Conservation (phyloP, 2,888 invertebrate species). For the Scaptomyza flava region DNA sequence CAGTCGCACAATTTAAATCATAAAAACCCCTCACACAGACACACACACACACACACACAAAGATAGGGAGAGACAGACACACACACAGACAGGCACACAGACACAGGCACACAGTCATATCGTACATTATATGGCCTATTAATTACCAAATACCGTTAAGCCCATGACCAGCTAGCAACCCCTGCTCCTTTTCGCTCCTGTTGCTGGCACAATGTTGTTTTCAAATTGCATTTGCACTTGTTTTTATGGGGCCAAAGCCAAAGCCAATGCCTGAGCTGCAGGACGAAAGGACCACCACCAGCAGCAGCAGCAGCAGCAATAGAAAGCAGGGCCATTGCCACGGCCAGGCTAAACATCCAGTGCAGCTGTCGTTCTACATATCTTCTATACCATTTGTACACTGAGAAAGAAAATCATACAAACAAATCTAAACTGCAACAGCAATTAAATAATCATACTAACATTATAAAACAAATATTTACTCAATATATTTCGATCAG, state of each 20-base stretch:
- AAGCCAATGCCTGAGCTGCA: constrained; percentile 13
- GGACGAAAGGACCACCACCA: constrained; percentile 3
- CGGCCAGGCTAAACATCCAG: constrained; percentile 41
- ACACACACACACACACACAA: background rate
- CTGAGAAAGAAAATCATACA: background rate
- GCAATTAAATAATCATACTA: too few relatives aligned
- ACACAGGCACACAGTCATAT: constrained; percentile 38
- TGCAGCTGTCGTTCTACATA: constrained; percentile 55
- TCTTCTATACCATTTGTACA: constrained; percentile 15
- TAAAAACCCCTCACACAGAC: constrained; percentile 42
- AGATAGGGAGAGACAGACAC: background rate
- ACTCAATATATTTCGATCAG: too few relatives aligned
- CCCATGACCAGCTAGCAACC: constrained; percentile 51
- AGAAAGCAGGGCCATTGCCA: constrained; percentile 15
- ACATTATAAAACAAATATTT: too few relatives aligned
- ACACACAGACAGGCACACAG: background rate
- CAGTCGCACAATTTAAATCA: constrained; percentile 74
- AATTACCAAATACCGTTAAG: constrained; percentile 74
- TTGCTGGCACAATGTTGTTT: constrained; percentile 62
- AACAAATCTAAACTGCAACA: background rate
- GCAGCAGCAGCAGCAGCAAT: background rate
- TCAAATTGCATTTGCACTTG: constrained; percentile 78
- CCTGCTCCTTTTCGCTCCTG: background rate
- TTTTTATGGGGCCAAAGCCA: constrained; percentile 68
- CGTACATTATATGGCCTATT: constrained; percentile 79